Percentiles rank a stretch among this genome's conserved stretches.
Evolutionary conservation across 1,140 invertebrate genomes (phyloP).

Genomic region (Mycetomoellerius zeteki): DNA sequence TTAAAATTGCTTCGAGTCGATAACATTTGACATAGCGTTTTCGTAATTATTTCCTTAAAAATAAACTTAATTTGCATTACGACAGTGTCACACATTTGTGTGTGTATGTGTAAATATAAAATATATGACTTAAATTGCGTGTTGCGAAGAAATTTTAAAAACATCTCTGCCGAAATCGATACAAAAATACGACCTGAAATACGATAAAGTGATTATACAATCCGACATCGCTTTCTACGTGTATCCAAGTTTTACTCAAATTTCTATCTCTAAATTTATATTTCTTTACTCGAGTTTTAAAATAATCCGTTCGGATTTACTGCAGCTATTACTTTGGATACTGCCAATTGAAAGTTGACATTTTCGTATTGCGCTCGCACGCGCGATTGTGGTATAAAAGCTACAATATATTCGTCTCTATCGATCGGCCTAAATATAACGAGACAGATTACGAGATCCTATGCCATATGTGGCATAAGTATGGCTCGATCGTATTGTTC

Average conservation of each 20-base stretch:
- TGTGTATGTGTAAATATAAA: no score
- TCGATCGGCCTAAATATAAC: slow-evolving; percentile 78
- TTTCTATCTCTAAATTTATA: neutral
- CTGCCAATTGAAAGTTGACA: neutral
- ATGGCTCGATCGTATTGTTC: slow-evolving; percentile 72
- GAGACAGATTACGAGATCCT: slow-evolving; percentile 71
- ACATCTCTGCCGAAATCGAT: neutral
- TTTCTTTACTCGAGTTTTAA: neutral
- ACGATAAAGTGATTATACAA: neutral
- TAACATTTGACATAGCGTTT: neutral
- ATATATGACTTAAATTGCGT: neutral
- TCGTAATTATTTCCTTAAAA: neutral
- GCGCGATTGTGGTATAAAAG: neutral
- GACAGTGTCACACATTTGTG: no score
- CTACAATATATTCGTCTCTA: slow-evolving; percentile 71
- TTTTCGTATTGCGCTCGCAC: slow-evolving; percentile 23
- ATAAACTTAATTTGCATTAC: neutral
- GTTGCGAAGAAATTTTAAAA: neutral
- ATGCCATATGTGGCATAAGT: slow-evolving; percentile 63
- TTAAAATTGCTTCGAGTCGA: slow-evolving; percentile 20
- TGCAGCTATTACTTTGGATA: neutral
- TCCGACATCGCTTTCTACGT: neutral
- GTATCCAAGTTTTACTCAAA: neutral
- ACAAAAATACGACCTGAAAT: neutral
- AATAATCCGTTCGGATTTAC: slow-evolving; percentile 13